Conservation (phyloP, 1,140 invertebrate species). For the Drosophila bipectinata region DNA sequence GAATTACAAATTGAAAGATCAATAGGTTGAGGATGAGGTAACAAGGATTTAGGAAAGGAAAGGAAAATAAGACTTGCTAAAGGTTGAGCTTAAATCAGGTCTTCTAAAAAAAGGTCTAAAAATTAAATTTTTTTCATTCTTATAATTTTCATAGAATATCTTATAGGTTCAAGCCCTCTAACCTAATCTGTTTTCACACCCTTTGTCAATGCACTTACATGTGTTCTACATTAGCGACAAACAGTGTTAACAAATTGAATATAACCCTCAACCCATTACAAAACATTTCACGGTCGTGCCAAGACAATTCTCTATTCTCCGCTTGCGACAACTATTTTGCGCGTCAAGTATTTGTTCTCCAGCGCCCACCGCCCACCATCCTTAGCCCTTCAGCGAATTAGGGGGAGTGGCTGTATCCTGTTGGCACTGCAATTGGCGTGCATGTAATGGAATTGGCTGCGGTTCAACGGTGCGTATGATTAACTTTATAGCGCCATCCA, state of each 20-base stretch:
- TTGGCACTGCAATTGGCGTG: constrained; percentile 37
- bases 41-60: too few relatives aligned
- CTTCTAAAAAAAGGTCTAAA: too few relatives aligned
- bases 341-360: constrained; percentile 25
- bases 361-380: too few relatives aligned
- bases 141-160: too few relatives aligned
- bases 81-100: too few relatives aligned
- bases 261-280: constrained; percentile 35
- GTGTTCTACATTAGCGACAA: constrained; percentile 13
- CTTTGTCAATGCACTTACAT: constrained; percentile 21
- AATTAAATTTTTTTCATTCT: too few relatives aligned
- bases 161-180: too few relatives aligned
- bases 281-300: constrained; percentile 45
- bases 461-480: constrained; percentile 63
- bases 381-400: too few relatives aligned
- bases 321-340: constrained; percentile 28
- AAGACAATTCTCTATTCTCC: constrained; percentile 34
- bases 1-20: constrained; percentile 13
- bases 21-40: not conserved
- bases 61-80: too few relatives aligned
- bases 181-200: constrained; percentile 13
- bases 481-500: constrained; percentile 30
- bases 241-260: constrained; percentile 27
- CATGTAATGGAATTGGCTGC: constrained; percentile 49
- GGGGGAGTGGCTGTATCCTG: constrained; percentile 5